These are phyloP conservation scores for Dryomyza anilis DNA, from an alignment of 2,888 invertebrate genomes.

Conservation along the genomic window DNA sequence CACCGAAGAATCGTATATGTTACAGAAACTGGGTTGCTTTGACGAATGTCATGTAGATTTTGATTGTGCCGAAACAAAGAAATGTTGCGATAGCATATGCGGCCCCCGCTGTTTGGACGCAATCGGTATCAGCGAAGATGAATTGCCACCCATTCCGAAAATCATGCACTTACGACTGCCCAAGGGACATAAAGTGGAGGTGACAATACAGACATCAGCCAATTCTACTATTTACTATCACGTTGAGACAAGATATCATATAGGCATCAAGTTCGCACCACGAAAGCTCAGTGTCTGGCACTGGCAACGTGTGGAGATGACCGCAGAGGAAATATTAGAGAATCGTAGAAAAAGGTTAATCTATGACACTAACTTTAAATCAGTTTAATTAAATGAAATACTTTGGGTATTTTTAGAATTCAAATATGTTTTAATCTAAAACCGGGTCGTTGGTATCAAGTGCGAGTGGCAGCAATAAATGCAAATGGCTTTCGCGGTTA, in stretches of 20 bases:
- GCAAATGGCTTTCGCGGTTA: conserved; percentile 75
- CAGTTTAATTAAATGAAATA: background rate
- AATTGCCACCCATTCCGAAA: conserved; percentile 69
- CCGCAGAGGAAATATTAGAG: conserved; percentile 43
- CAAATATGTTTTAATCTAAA: conserved; percentile 56
- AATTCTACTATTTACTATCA: conserved; percentile 51
- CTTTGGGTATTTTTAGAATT: conserved; percentile 42
- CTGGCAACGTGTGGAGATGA: conserved; percentile 54
- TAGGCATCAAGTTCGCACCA: conserved; percentile 70
- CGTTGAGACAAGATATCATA: conserved; percentile 73
- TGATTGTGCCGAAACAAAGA: conserved; percentile 71
- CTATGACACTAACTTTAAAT: too few relatives aligned
- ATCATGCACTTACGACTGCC: conserved; percentile 65
- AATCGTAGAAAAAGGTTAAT: conserved; percentile 14
- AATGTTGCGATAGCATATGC: conserved; percentile 72
- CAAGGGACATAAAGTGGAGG: conserved; percentile 65
- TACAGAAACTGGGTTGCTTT: conserved; percentile 47
- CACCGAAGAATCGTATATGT: conserved; percentile 5
- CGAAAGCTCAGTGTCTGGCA: conserved; percentile 71
- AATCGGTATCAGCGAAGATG: conserved; percentile 61
- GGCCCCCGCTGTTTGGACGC: conserved; percentile 74
- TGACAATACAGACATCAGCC: conserved; percentile 59
- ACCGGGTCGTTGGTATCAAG: conserved; percentile 79
- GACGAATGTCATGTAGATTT: conserved; percentile 64
- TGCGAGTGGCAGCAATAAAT: conserved; percentile 77